Evolutionary conservation across 2,797 vertebrate species (phyloP), one percentile per base, ranked within the genome.

Genomic region (Acanthopagrus latus): DNA sequence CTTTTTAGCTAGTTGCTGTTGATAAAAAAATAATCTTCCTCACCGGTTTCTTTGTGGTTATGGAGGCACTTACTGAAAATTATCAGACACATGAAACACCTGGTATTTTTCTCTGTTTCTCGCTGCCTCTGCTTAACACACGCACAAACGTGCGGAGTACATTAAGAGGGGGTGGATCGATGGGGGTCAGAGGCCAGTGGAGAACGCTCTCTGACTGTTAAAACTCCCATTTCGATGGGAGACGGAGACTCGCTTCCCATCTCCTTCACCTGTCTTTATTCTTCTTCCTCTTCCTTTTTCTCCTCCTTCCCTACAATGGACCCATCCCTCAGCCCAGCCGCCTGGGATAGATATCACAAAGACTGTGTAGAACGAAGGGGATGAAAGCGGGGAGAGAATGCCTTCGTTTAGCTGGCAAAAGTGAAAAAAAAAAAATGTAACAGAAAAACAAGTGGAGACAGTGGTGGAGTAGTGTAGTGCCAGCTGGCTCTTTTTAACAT

Each of bases 161-260:
- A 89, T 92, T 90, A 91, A 89, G 71, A 75, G 74, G 5, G 5
- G 20, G 57, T 12, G 80, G 78, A 88, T 91, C 87, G 10, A 92
- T 91, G 57, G 59, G 58, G 84, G 81, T 33, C 77, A 87, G 58
- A 83, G 88, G 89, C 90, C 89, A 92, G 85, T 71, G 47, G 72
- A 90, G 78, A 82, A 92, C 54, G 44, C 73, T 48, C 80, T 83
- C 74, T 76, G 89, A 90, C 87, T 90, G 74, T 59, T 83, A 79
- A 91, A 89, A 81, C 62, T 60, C 29, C 16, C 44, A 79, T 90
- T 83, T 86, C 80, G 81, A 58, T 43, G 62, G 76, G 74, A 85
- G 84, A 68, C 48, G 12, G 68, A 69, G 43, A 77, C 64, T 62
- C 62, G 74, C 60, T 69, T 78, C 66, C 29, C 71, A 58, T 69